Percentiles rank a stretch among this genome's conserved stretches.
Conservation (phyloP, 35 echinoderm and acorn worm species). For the Apostichopus californicus region DNA sequence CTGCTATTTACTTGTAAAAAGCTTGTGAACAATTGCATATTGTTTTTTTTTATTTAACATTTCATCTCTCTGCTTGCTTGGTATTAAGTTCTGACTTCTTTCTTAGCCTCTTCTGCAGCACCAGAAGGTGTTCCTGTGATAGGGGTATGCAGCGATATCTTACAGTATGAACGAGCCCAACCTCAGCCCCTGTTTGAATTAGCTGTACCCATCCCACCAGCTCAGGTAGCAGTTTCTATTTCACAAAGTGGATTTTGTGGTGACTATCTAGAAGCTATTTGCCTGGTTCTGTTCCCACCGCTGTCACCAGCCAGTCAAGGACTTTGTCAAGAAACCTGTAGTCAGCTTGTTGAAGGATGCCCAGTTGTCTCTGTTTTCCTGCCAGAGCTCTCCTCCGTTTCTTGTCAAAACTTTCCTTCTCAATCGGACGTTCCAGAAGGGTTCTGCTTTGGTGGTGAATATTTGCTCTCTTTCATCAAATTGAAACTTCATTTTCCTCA, state of each 20-base stretch:
- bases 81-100: too few species aligned
- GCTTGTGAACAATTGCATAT: too few species aligned
- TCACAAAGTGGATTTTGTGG: not conserved
- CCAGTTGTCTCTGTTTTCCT: not conserved
- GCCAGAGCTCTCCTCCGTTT: not conserved
- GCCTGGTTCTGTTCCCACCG: too few species aligned
- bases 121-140: not conserved
- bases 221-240: not conserved
- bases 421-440: not conserved
- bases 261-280: not conserved
- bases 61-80: too few species aligned
- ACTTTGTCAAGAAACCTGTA: slow-evolving; percentile 27
- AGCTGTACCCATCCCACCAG: not conserved
- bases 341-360: slow-evolving; percentile 12
- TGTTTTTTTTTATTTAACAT: too few species aligned
- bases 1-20: too few species aligned
- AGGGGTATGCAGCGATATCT: not conserved
- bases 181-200: slow-evolving; percentile 19
- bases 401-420: not conserved
- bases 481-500: not conserved
- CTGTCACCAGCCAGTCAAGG: not conserved
- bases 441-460: not conserved
- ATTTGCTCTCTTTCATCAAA: not conserved
- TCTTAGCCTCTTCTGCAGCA: not conserved
- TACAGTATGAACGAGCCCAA: not conserved